A percentile compares a stretch with the other conserved stretches of the same genome.
These are phyloP conservation scores for Misgurnus mizolepis DNA, from an alignment of 2,113 vertebrate genomes.

Conservation along the genomic window DNA sequence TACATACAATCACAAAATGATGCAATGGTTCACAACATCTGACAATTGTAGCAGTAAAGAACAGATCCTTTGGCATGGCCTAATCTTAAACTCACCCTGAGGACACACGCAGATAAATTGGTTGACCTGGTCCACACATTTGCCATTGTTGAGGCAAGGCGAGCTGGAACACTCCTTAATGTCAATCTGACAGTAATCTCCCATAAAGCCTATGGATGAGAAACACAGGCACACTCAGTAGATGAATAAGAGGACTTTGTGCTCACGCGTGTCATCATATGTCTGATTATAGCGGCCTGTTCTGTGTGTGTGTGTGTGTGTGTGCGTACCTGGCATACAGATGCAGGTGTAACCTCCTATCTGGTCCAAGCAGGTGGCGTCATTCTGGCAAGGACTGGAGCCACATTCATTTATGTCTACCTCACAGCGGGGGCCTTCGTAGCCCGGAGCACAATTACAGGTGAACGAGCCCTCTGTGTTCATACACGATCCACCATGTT, in stretches of 20 bases:
- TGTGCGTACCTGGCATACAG: constrained; percentile 82
- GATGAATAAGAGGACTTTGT: constrained; percentile 3
- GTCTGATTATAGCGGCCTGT: background rate
- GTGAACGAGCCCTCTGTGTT: constrained; percentile 86
- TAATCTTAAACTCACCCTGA: constrained; percentile 72
- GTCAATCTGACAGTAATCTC: constrained; percentile 81
- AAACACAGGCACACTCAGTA: constrained; percentile 30
- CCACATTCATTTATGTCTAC: constrained; percentile 85
- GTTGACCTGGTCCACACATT: constrained; percentile 83
- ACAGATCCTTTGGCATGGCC: background rate
- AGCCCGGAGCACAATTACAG: constrained; percentile 81
- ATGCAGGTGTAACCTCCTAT: constrained; percentile 86
- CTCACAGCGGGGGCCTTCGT: constrained; percentile 83
- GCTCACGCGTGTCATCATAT: background rate
- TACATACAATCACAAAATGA: background rate
- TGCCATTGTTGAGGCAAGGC: constrained; percentile 85
- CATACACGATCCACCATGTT: constrained; percentile 83
- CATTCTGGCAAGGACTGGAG: constrained; percentile 83
- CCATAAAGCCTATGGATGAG: constrained; percentile 77
- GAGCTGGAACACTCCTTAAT: constrained; percentile 84
- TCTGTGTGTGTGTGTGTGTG: constrained; percentile 26
- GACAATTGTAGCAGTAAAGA: background rate
- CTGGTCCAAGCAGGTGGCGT: constrained; percentile 87
- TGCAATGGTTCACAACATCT: background rate
- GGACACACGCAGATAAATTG: constrained; percentile 84